phyloP scores from a whole-genome alignment of 2,113 vertebrate species.

The Platysternon megacephalum region DNA sequence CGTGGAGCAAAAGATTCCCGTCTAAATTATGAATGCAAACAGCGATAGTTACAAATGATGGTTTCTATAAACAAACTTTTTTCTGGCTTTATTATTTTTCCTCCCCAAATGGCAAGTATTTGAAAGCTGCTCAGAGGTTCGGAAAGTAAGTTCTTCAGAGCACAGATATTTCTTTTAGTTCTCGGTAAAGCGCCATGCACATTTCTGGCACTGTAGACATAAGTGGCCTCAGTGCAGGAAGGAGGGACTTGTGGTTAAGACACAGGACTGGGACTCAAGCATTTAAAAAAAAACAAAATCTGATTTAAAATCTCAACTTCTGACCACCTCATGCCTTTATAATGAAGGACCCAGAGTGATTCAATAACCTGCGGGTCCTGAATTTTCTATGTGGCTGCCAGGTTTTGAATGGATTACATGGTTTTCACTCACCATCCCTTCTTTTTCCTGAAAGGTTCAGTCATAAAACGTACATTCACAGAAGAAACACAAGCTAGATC shows the following conservation, averaged over 20 bases:
- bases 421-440: background rate
- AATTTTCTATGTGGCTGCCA: background rate
- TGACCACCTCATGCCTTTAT: accelerated
- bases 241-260: background rate
- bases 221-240: background rate
- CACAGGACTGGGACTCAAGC: background rate
- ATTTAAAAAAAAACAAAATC: accelerated
- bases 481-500: constrained; percentile 36
- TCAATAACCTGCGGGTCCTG: background rate
- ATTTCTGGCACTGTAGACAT: background rate
- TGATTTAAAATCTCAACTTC: background rate
- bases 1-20: background rate
- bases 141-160: background rate
- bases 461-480: constrained; percentile 2
- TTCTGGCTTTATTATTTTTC: background rate
- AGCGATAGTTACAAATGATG: background rate
- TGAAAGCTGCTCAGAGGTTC: background rate
- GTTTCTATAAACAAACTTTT: background rate
- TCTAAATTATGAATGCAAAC: background rate
- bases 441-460: constrained; percentile 4
- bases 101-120: background rate
- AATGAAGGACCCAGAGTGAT: background rate
- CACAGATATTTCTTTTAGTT: background rate
- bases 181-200: background rate
- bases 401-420: accelerated